Evolutionary conservation across 2,888 invertebrate species (phyloP).

Genomic region (Heteropelma amictum): DNA sequence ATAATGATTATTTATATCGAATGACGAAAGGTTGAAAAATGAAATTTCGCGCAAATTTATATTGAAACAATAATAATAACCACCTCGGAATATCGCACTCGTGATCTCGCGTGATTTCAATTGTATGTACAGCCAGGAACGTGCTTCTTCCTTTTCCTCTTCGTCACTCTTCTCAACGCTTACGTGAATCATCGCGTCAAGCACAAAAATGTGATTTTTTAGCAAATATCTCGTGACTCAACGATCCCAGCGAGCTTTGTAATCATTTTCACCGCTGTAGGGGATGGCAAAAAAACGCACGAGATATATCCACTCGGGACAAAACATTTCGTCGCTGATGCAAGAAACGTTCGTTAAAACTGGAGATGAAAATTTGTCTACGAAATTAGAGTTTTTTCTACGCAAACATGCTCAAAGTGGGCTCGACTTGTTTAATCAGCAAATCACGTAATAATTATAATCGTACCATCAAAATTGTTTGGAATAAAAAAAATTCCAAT

Average conservation of each 20-base stretch:
- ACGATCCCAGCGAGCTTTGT: slow-evolving; percentile 6
- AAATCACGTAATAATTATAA: no score
- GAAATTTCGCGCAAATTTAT: neutral
- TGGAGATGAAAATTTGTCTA: no score
- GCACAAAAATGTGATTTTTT: slow-evolving; percentile 33
- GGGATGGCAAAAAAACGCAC: neutral
- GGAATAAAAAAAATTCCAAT: no score
- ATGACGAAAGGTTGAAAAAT: neutral
- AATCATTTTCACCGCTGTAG: slow-evolving; percentile 5
- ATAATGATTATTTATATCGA: no score
- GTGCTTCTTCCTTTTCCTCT: neutral
- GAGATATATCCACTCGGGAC: slow-evolving; percentile 10
- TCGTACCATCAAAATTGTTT: no score
- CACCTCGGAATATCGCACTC: neutral
- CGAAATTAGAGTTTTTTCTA: no score
- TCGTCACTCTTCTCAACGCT: neutral
- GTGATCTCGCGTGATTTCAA: slow-evolving; percentile 16
- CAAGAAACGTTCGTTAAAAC: no score
- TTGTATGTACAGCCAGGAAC: neutral
- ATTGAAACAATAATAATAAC: neutral
- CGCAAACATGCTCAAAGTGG: no score
- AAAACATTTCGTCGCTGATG: slow-evolving; percentile 20
- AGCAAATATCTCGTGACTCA: slow-evolving; percentile 39
- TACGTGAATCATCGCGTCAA: slow-evolving; percentile 48
- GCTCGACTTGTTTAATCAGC: no score